Conservation (phyloP, 2,113 vertebrate genomes). For the Gallinago undulata region DNA sequence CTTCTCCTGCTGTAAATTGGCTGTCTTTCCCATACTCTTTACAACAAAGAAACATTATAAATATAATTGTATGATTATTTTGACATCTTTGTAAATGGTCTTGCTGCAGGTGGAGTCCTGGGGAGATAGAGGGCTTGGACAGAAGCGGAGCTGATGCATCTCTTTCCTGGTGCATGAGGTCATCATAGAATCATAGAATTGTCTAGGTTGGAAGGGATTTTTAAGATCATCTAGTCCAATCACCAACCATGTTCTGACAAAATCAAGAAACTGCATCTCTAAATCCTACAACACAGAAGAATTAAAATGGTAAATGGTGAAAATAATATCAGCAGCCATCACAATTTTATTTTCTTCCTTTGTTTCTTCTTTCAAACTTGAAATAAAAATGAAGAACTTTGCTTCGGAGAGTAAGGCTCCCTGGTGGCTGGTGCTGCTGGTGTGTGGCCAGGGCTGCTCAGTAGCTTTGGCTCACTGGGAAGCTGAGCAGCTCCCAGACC, state of each 20-base stretch:
- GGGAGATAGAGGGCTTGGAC: neutral
- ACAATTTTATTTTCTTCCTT: neutral
- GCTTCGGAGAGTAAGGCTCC: neutral
- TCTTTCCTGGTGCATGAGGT: neutral
- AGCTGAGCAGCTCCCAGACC: neutral
- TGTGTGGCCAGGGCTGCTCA: neutral
- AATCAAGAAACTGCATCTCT: no score
- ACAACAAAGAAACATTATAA: neutral
- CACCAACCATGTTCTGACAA: no score
- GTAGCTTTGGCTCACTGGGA: neutral
- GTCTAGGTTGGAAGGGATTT: no score
- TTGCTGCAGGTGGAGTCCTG: neutral
- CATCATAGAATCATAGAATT: no score
- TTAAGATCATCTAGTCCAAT: no score
- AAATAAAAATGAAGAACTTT: neutral
- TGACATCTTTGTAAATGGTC: neutral
- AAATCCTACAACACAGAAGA: neutral
- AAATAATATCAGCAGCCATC: neutral
- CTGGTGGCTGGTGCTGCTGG: neutral
- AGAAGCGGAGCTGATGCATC: neutral
- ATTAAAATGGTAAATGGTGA: neutral
- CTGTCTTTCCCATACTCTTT: neutral
- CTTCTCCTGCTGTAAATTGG: neutral
- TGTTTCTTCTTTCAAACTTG: neutral
- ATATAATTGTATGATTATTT: neutral